These are phyloP conservation scores for Piscicola geometra DNA, from an alignment of 2,888 invertebrate genomes.

Conservation along the genomic window DNA sequence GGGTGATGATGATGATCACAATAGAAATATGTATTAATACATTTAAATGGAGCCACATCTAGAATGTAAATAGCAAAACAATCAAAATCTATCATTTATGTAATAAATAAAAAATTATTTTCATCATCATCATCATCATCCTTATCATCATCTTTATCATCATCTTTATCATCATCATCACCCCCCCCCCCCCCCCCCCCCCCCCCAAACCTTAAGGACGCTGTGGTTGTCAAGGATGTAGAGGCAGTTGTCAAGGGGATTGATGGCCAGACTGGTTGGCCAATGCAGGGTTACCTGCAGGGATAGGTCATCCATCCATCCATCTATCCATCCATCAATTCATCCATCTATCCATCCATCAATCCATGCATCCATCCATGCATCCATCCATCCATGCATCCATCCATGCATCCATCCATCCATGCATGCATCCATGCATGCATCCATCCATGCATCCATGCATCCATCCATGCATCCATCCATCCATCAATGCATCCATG, in stretches of 20 bases:
- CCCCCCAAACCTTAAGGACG: conserved; percentile 65
- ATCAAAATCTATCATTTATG: not conserved
- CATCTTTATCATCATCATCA: no score
- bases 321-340: not conserved
- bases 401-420: not conserved
- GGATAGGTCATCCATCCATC: not conserved
- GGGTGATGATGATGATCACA: conserved; percentile 16
- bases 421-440: not conserved
- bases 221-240: conserved; percentile 86
- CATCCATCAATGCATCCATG: not conserved
- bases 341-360: not conserved
- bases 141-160: no score
- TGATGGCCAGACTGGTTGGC: conserved; percentile 90
- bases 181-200: no score
- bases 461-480: not conserved
- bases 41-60: no score
- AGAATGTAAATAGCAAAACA: not conserved
- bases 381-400: not conserved
- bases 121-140: not conserved
- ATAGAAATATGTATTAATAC: no score
- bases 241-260: conserved; percentile 85
- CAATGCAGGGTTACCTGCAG: conserved; percentile 81
- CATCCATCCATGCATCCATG: not conserved
- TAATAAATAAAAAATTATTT: not conserved
- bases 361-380: not conserved